These are phyloP conservation scores for Hirudinaria manillensis DNA, from an alignment of 2,888 invertebrate genomes.

Conservation along the genomic window DNA sequence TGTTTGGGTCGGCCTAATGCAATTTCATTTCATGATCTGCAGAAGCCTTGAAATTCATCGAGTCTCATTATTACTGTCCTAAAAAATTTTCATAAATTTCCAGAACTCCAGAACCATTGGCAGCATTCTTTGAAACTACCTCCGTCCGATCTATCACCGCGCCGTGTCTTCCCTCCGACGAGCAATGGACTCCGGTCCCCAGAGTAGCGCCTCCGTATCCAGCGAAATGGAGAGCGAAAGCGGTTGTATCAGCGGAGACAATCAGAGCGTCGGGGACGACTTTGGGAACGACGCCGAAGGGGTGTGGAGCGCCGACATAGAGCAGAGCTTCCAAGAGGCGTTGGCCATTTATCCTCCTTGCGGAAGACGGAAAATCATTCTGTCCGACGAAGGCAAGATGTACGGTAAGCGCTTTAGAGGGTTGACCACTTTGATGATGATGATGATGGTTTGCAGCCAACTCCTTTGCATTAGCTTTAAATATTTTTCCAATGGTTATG, in stretches of 20 bases:
- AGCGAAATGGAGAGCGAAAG: conserved; percentile 19
- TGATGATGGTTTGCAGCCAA: not conserved
- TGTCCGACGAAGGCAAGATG: conserved; percentile 99
- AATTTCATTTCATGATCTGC: no score
- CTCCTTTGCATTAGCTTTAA: not conserved
- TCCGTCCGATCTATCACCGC: no score
- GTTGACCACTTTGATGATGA: not conserved
- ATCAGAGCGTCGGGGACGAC: conserved; percentile 61
- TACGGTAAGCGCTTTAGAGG: conserved; percentile 70
- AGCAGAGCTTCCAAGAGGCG: conserved; percentile 99
- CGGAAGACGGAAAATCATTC: conserved; percentile 96
- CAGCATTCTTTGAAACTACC: no score
- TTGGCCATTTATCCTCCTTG: conserved; percentile 99
- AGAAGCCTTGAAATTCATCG: no score
- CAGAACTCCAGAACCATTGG: no score
- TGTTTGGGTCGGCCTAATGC: no score
- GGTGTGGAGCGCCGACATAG: conserved; percentile 99
- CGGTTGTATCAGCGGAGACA: conserved; percentile 23
- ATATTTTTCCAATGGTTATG: not conserved
- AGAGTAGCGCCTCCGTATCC: conserved; percentile 14
- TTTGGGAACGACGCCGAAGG: conserved; percentile 87
- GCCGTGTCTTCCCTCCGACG: no score
- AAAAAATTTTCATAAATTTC: no score
- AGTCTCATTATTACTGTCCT: no score
- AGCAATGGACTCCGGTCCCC: conserved; percentile 16